Evolutionary conservation across 2,113 vertebrate genomes (phyloP).

Genomic region (Mobula hypostoma): DNA sequence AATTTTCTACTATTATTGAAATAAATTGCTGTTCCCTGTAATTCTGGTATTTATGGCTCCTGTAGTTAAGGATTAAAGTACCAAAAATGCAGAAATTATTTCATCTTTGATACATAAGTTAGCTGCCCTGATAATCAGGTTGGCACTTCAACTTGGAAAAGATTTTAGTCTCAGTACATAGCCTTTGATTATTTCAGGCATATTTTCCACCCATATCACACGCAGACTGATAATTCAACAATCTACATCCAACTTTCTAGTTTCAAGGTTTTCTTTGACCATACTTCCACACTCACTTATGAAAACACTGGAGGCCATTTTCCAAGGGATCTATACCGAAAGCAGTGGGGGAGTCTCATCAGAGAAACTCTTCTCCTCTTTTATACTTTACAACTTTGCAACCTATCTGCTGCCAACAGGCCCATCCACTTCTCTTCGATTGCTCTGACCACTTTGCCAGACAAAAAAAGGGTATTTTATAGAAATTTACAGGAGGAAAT

Average conservation of each 20-base stretch:
- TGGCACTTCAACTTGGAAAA: conserved; percentile 6
- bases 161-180: conserved; percentile 16
- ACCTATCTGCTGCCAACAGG: too few relatives aligned
- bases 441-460: too few relatives aligned
- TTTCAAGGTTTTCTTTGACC: background rate
- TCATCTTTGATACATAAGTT: conserved; percentile 32
- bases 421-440: too few relatives aligned
- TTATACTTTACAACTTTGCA: too few relatives aligned
- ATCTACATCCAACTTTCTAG: background rate
- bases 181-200: conserved; percentile 25
- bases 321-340: background rate
- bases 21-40: conserved; percentile 31
- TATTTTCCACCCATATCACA: conserved; percentile 21
- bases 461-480: too few relatives aligned
- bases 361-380: too few relatives aligned
- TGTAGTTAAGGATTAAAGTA: conserved; percentile 31
- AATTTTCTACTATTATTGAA: conserved; percentile 25
- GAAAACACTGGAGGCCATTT: background rate
- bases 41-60: conserved; percentile 27
- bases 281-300: background rate
- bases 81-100: conserved; percentile 37
- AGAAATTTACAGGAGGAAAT: too few relatives aligned
- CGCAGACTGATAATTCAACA: background rate
- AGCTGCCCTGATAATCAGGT: conserved; percentile 26
- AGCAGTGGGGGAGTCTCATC: too few relatives aligned